phyloP scores from a whole-genome alignment of 2,888 invertebrate genomes.

The Mythimna vitellina region DNA sequence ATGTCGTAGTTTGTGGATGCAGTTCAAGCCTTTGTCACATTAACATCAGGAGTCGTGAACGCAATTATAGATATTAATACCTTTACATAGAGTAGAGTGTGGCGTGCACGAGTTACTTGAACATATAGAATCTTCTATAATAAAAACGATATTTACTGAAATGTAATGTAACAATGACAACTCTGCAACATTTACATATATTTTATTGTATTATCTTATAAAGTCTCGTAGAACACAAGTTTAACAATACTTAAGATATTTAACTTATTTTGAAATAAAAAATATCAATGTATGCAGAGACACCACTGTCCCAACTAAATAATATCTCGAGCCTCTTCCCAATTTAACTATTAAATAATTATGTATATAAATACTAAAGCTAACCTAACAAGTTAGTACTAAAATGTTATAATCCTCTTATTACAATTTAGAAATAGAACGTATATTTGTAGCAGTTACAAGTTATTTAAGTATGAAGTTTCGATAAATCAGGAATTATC shows the following conservation, averaged over 20 bases:
- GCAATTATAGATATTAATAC: slow-evolving; percentile 32
- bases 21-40: slow-evolving; percentile 41
- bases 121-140: slow-evolving; percentile 31
- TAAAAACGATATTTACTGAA: slow-evolving; percentile 36
- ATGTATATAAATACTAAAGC: slow-evolving; percentile 65
- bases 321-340: slow-evolving; percentile 66
- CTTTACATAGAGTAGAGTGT: slow-evolving; percentile 40
- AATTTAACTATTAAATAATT: slow-evolving; percentile 63
- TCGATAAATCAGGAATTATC: background rate
- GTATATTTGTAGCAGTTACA: slow-evolving; percentile 49
- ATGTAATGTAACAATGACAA: slow-evolving; percentile 37
- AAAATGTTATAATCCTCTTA: slow-evolving; percentile 56
- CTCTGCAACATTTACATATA: slow-evolving; percentile 42
- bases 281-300: slow-evolving; percentile 36
- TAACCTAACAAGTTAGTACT: slow-evolving; percentile 66
- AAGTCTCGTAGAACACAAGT: background rate
- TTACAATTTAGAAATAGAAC: slow-evolving; percentile 63
- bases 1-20: slow-evolving; percentile 15
- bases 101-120: slow-evolving; percentile 39
- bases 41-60: slow-evolving; percentile 25
- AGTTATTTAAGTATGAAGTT: too few relatives aligned
- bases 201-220: slow-evolving; percentile 5
- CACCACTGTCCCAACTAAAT: slow-evolving; percentile 51
- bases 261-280: slow-evolving; percentile 5
- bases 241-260: background rate